phyloP scores from a whole-genome alignment of 2,113 vertebrate species.

The Tragelaphus buxtoni region DNA sequence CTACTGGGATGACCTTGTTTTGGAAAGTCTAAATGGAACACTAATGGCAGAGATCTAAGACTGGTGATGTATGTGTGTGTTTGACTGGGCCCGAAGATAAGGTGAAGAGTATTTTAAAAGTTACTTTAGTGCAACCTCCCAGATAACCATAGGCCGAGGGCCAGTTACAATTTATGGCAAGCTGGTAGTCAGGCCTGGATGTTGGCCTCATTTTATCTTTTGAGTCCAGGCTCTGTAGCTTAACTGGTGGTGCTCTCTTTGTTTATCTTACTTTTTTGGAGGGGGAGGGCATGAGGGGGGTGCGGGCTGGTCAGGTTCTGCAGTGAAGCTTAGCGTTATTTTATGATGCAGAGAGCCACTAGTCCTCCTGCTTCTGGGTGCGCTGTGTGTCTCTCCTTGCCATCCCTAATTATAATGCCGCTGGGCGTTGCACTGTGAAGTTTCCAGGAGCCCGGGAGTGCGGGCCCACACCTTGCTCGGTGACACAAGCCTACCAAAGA shows the following conservation, averaged over 20 bases:
- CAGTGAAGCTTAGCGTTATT: background rate
- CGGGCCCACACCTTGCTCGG: background rate
- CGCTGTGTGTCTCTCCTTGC: background rate
- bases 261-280: background rate
- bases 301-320: background rate
- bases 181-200: slow-evolving; percentile 12
- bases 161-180: slow-evolving; percentile 61
- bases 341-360: background rate
- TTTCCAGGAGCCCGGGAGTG: background rate
- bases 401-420: background rate
- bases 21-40: slow-evolving; percentile 56
- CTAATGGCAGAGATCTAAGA: slow-evolving; percentile 62
- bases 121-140: slow-evolving; percentile 55
- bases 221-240: slow-evolving; percentile 12
- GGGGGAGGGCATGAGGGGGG: background rate
- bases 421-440: background rate
- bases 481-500: background rate
- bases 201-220: slow-evolving; percentile 57
- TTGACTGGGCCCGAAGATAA: slow-evolving; percentile 59
- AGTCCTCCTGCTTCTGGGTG: background rate
- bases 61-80: slow-evolving; percentile 43
- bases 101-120: slow-evolving; percentile 67
- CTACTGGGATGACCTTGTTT: slow-evolving; percentile 65
- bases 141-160: slow-evolving; percentile 57
- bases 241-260: slow-evolving; percentile 43